Conservation (phyloP, 2,888 invertebrate species). For the Andrena bicolor region DNA sequence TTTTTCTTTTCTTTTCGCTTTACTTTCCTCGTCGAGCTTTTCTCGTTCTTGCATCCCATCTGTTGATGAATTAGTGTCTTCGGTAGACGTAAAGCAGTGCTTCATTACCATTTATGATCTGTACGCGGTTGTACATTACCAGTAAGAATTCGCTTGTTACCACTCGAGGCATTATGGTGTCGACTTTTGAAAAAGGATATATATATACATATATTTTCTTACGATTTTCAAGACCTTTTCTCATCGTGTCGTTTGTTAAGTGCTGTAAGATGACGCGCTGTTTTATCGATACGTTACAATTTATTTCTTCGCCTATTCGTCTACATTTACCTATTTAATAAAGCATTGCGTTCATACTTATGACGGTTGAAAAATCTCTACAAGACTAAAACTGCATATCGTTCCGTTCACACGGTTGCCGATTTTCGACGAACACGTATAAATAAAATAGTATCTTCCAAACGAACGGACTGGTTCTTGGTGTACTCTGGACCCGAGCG, state of each 20-base stretch:
- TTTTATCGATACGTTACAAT: conserved; percentile 53
- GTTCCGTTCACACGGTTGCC: conserved; percentile 64
- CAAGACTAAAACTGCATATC: conserved; percentile 78
- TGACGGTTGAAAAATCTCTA: conserved; percentile 61
- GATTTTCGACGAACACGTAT: conserved; percentile 58
- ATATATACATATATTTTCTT: conserved; percentile 59
- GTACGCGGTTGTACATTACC: conserved; percentile 27
- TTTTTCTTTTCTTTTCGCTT: neutral
- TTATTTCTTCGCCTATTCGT: neutral
- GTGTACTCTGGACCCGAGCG: conserved; percentile 19
- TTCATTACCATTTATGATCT: conserved; percentile 35
- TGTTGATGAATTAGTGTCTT: conserved; percentile 11
- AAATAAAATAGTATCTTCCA: conserved; percentile 47
- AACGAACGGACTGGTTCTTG: conserved; percentile 19
- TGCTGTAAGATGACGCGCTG: conserved; percentile 34
- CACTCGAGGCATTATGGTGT: conserved; percentile 28
- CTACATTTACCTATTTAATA: conserved; percentile 28
- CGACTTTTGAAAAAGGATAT: conserved; percentile 33
- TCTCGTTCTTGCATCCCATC: neutral
- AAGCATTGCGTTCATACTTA: conserved; percentile 40
- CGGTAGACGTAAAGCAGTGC: conserved; percentile 14
- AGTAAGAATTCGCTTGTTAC: conserved; percentile 43
- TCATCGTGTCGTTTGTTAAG: conserved; percentile 40
- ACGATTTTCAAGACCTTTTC: conserved; percentile 52
- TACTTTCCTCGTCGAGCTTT: conserved; percentile 7